These are phyloP conservation scores for Mus spretus DNA, from an alignment of 2,797 vertebrate genomes.

Conservation along the genomic window DNA sequence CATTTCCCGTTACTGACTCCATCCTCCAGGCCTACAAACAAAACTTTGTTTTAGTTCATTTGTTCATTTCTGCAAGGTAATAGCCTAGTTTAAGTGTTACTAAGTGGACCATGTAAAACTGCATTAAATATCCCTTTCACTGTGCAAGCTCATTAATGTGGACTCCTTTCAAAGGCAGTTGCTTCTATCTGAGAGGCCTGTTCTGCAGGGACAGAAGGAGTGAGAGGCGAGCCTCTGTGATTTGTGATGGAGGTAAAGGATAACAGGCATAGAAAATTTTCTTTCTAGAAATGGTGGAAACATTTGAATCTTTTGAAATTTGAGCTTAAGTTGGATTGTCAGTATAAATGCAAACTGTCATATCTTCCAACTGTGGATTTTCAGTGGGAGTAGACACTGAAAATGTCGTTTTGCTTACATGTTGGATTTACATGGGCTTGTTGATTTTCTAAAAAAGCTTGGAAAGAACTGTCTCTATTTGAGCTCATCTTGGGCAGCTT, in stretches of 20 bases:
- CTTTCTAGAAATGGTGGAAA: background rate
- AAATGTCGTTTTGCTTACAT: background rate
- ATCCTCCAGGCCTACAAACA: background rate
- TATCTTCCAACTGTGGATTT: background rate
- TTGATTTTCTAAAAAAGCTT: slow-evolving; percentile 2
- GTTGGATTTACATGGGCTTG: background rate
- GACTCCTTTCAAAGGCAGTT: background rate
- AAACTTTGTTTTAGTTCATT: slow-evolving; percentile 16
- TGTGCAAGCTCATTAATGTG: background rate
- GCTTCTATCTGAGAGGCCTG: background rate
- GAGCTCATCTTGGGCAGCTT: background rate
- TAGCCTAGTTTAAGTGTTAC: slow-evolving; percentile 43
- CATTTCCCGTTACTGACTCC: background rate
- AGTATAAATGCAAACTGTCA: background rate
- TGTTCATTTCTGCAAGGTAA: slow-evolving; percentile 39
- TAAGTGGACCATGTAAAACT: background rate
- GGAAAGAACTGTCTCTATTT: background rate
- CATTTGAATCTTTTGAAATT: background rate
- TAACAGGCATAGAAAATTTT: background rate
- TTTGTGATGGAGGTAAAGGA: too few species aligned
- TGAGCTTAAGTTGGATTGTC: background rate
- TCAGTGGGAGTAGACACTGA: background rate
- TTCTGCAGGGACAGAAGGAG: background rate
- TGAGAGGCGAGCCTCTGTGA: background rate
- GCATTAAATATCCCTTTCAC: background rate